phyloP scores from a whole-genome alignment of 2,113 vertebrate genomes.

The Colistium nudipinnis region DNA sequence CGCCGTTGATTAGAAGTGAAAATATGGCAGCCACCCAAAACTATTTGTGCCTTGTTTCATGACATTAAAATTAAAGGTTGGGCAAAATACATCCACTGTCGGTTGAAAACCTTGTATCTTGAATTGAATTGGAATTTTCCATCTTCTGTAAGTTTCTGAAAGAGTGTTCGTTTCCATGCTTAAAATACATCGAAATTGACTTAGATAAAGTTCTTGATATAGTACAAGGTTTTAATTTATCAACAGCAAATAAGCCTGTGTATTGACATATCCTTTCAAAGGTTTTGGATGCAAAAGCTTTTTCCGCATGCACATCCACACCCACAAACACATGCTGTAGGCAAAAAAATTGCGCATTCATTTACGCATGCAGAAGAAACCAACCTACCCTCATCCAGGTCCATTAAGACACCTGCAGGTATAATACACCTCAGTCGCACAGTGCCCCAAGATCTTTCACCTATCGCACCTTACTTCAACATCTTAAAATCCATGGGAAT shows the following conservation, averaged over 20 bases:
- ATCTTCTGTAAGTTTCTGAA: not conserved
- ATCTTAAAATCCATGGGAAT: not conserved
- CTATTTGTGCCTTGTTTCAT: not conserved
- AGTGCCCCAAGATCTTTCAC: conserved; percentile 6
- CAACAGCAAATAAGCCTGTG: conserved; percentile 12
- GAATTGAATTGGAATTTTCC: not conserved
- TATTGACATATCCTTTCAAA: not conserved
- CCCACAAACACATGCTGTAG: conserved; percentile 21
- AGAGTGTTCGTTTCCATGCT: not conserved
- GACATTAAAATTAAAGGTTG: not conserved
- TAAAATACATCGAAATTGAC: not conserved
- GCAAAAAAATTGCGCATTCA: conserved; percentile 1
- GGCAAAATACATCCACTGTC: not conserved
- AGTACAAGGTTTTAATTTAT: conserved; percentile 17
- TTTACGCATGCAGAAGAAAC: conserved; percentile 8
- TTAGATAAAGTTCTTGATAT: too few species aligned
- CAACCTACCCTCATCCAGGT: conserved; percentile 82
- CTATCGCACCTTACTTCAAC: not conserved
- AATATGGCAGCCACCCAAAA: not conserved
- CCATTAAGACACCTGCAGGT: conserved; percentile 84
- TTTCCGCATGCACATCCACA: conserved; percentile 28
- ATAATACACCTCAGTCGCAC: conserved; percentile 74
- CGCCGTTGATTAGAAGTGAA: not conserved
- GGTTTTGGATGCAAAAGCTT: not conserved
- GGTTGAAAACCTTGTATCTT: conserved; percentile 28